Conservation (phyloP, 2,797 vertebrate genomes). For the Ceryle rudis region DNA sequence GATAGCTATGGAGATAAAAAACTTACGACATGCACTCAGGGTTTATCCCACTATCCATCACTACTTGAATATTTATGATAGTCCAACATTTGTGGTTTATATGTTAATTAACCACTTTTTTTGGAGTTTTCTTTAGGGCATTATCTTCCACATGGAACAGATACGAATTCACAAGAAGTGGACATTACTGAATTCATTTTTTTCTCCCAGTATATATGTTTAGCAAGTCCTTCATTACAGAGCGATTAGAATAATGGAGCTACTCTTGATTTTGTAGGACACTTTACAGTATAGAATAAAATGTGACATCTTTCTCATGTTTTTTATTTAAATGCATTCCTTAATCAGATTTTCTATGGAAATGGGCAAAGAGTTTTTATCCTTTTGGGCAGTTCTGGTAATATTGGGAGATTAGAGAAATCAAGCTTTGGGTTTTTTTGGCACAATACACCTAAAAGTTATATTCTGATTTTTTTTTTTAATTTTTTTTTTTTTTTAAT, state of each 20-base stretch:
- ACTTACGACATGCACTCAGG: constrained; percentile 45
- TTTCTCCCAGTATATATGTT: background rate
- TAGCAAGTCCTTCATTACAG: background rate
- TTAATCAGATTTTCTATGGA: background rate
- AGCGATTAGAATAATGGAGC: background rate
- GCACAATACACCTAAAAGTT: background rate
- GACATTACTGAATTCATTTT: background rate
- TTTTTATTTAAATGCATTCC: background rate
- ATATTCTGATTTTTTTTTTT: background rate
- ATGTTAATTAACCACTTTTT: constrained; percentile 70
- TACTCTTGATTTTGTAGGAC: background rate
- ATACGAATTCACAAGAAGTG: background rate
- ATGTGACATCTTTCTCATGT: background rate
- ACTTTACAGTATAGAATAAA: background rate
- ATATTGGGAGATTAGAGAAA: background rate
- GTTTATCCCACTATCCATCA: constrained; percentile 56
- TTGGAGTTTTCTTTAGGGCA: constrained; percentile 36
- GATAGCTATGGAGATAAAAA: constrained; percentile 65
- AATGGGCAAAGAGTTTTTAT: background rate
- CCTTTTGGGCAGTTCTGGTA: background rate
- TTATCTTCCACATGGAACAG: constrained; percentile 30
- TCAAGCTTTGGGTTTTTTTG: background rate
- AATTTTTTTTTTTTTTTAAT: no score
- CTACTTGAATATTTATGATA: constrained; percentile 59
- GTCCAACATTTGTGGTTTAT: constrained; percentile 44